phyloP scores from a whole-genome alignment of 2,888 invertebrate genomes.

The Gnatocerus cornutus region DNA sequence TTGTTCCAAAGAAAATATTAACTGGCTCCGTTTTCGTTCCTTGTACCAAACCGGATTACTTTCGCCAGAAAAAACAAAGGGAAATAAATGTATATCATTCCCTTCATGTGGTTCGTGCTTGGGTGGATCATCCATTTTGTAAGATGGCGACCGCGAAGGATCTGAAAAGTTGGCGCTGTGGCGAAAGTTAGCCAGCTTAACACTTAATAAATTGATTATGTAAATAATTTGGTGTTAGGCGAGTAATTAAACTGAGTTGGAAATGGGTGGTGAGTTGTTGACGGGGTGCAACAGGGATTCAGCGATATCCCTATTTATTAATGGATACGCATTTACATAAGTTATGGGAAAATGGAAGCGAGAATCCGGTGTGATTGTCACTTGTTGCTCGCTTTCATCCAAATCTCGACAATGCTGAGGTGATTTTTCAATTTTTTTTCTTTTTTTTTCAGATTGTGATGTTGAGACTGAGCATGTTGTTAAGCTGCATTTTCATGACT shows the following conservation, averaged over 20 bases:
- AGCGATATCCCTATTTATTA: neutral
- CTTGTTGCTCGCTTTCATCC: neutral
- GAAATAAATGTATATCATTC: too few relatives aligned
- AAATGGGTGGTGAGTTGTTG: neutral
- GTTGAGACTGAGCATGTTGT: slow-evolving; percentile 70
- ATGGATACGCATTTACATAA: slow-evolving; percentile 1
- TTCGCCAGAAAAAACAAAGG: slow-evolving; percentile 2
- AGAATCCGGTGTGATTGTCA: neutral
- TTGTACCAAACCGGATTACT: neutral
- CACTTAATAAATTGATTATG: slow-evolving; percentile 1
- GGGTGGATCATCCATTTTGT: too few relatives aligned
- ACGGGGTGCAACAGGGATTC: neutral
- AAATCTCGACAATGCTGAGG: too few relatives aligned
- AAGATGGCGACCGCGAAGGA: too few relatives aligned
- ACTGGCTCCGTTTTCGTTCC: neutral
- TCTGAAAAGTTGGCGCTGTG: too few relatives aligned
- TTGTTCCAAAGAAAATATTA: slow-evolving; percentile 2
- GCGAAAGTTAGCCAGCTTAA: neutral
- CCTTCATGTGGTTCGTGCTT: too few relatives aligned
- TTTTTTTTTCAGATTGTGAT: slow-evolving; percentile 68
- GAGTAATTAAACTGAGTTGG: neutral
- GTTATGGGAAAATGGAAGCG: neutral
- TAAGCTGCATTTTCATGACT: slow-evolving; percentile 71
- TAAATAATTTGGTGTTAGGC: slow-evolving; percentile 1
- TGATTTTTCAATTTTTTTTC: slow-evolving; percentile 1